phyloP scores from a whole-genome alignment of 2,888 invertebrate genomes.

The Coenonympha glycerion region DNA sequence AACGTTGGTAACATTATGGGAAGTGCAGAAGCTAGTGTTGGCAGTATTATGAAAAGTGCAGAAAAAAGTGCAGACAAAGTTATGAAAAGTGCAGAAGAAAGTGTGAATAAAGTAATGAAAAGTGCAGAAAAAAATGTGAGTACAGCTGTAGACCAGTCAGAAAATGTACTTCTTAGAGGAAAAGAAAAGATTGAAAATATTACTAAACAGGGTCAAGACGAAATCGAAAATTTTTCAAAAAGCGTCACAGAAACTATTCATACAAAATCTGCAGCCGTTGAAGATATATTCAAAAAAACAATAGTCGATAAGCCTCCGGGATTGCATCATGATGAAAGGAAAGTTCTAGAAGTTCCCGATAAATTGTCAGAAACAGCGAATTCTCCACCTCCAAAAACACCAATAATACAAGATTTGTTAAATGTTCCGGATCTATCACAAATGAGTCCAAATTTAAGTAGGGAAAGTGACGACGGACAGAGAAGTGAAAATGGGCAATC shows the following conservation, averaged over 20 bases:
- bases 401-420: constrained; percentile 59
- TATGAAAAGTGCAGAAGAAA: not conserved
- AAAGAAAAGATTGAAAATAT: constrained; percentile 39
- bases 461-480: constrained; percentile 64
- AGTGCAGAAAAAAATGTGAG: not conserved
- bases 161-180: constrained; percentile 25
- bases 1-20: constrained; percentile 24
- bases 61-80: not conserved
- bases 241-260: constrained; percentile 40
- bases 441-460: constrained; percentile 60
- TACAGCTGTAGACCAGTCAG: constrained; percentile 13
- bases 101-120: not conserved
- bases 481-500: constrained; percentile 66
- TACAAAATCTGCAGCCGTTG: constrained; percentile 52
- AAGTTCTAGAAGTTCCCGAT: constrained; percentile 52
- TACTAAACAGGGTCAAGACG: constrained; percentile 30
- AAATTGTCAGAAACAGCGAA: constrained; percentile 52
- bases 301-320: constrained; percentile 44
- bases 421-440: constrained; percentile 61
- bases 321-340: constrained; percentile 48
- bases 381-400: constrained; percentile 66
- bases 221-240: constrained; percentile 38
- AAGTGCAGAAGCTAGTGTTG: constrained; percentile 16
- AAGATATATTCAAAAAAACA: constrained; percentile 57
- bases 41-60: not conserved